Evolutionary conservation across 2,888 invertebrate species (phyloP), one percentile per base, ranked within the genome.

Genomic region (Cristatella mucedo): DNA sequence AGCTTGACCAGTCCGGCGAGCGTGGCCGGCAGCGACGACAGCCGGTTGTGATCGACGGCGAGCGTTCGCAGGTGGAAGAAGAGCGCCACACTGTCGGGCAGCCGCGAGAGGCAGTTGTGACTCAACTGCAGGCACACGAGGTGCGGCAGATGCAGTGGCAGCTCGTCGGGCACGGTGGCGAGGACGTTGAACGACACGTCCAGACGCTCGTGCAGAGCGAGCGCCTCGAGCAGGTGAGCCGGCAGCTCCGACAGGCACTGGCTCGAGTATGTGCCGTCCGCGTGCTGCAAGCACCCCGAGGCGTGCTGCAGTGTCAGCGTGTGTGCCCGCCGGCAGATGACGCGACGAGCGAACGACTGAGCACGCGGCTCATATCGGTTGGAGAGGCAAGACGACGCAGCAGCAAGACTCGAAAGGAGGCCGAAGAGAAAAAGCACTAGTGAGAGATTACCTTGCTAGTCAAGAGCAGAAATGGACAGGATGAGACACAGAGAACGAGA

Each of bases 91-190:
- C 57, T 62, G 21, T 60, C 53, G 2, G 66, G 66, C 11, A 66
- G 46, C 1, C 34, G 33, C n/a, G 47, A 41, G 6, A 66, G 44
- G 22, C 52, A 51, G 44, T 66, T 66, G 46, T 62, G 51, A 38
- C 59, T 59, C 18, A 66, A 48, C 44, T 64, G 56, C 3, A 66
- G 45, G 41, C 53, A 51, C 19, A 50, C 53, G 3, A 65, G 50
- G 42, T 66, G 66, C 2, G 64, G 64, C 29, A 64, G 49, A 15
- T 60, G 49, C 11, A 65, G 49, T 2, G 64, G 63, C 3, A 65
- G 42, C 41, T 62, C 61, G 4, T 50, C 45, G 2, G 64, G 64
- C 13, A 66, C 41, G 33, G 54, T 56, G 15, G 56, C 51, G n/a
- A 66, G 44, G 13, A 53, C 52, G 41, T 66, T 63, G 41, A 63